A percentile compares a stretch with the other conserved stretches of the same genome.
phyloP scores from a whole-genome alignment of 2,113 vertebrate genomes.

The Silurus glanis region DNA sequence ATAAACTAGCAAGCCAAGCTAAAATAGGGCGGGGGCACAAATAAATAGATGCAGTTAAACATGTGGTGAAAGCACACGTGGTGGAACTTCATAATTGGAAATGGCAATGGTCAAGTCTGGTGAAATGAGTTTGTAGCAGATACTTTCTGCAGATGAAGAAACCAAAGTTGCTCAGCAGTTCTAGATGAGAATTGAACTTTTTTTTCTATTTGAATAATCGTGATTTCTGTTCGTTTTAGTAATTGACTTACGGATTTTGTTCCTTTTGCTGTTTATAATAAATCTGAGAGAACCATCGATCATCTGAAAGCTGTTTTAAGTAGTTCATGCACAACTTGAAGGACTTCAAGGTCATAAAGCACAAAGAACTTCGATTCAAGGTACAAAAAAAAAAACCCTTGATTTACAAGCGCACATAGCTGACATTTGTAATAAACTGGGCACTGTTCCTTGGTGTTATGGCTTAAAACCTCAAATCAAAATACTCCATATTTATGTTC shows the following conservation, averaged over 20 bases:
- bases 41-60: conserved; percentile 9
- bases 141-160: conserved; percentile 40
- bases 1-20: conserved; percentile 65
- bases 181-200: not conserved
- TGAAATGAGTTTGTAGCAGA: not conserved
- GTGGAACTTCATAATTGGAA: not conserved
- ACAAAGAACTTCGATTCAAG: conserved; percentile 33
- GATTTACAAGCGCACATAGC: conserved; percentile 39
- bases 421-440: conserved; percentile 39
- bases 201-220: not conserved
- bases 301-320: not conserved
- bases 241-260: not conserved
- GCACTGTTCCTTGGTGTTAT: conserved; percentile 38
- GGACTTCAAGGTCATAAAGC: conserved; percentile 45
- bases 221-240: not conserved
- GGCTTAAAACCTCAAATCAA: conserved; percentile 49
- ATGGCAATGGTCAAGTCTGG: not conserved
- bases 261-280: not conserved
- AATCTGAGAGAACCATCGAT: not conserved
- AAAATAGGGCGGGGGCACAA: not conserved
- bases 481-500: conserved; percentile 55
- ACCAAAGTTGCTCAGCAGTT: not conserved
- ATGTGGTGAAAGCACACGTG: not conserved
- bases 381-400: conserved; percentile 21
- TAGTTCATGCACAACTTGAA: conserved; percentile 1